Base-by-base conservation (phyloP, 2,113 vertebrate genomes). In the Probosciger aterrimus region DNA sequence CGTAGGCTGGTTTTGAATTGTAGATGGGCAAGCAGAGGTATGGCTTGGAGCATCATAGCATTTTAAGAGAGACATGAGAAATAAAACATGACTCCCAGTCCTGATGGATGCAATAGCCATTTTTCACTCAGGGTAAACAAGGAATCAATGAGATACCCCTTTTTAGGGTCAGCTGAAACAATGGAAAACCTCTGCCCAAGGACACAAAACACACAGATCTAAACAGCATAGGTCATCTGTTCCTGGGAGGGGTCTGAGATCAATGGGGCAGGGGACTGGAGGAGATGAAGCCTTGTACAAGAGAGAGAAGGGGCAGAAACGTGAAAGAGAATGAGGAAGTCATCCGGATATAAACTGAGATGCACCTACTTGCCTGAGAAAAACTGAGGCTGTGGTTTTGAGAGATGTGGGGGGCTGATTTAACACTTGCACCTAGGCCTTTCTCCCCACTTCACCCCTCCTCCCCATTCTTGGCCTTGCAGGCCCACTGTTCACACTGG, bases 401-500 rank as follows among this genome's bases (percentile, higher is more conserved):
- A 77, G 53, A 88, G 60, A 17, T 31, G 31, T 5, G 23, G 41
- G 46, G 33, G 17, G 25, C n/a, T 82, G 30, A 57, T 74, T 73
- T 73, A 44, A 35, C 37, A 6, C 11, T 83, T 27, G 7, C 43
- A 49, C 35, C 46, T 81, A 71, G 14, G 64, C 5, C 4, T 59
- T 83, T 15, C 37, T 62, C 37, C 28, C 14, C 28, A n/a, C 15
- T 46, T 59, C 15, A 49, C 5, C 22, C 15, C 14, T 67, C 27
- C n/a, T 77, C 35, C 37, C 11, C 0, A 0, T 49, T 74, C 46
- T 63, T 18, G 16, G 43, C 50, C 18, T 55, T 0, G 0, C 55
- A 81, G 30, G 33, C 30, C 43, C 50, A 41, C 17, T 67, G 33
- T 33, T 86, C 39, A 24, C 0, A 0, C 18, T 57, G 44, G 11